Conservation (phyloP, 2,888 invertebrate species). For the Andrena praecox region DNA sequence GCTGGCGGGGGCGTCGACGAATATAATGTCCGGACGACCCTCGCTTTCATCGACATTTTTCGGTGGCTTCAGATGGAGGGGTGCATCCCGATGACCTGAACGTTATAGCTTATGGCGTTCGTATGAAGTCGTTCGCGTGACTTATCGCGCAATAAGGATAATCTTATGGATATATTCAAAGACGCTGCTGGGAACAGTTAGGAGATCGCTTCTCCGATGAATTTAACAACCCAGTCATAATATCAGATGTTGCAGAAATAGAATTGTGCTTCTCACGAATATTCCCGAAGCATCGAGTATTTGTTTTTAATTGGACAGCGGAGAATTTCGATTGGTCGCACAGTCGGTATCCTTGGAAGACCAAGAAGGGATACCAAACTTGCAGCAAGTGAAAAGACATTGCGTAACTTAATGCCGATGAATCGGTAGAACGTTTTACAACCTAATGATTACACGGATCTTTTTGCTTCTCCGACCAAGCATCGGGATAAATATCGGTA, state of each 20-base stretch:
- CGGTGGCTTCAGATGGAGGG: slow-evolving; percentile 1
- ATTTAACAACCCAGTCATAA: background rate
- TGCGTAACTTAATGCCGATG: background rate
- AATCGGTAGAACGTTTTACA: background rate
- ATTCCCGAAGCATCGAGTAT: too few relatives aligned
- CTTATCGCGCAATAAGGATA: slow-evolving; percentile 18
- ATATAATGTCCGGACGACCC: background rate
- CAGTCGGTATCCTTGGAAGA: background rate
- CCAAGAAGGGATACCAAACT: background rate
- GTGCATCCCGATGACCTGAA: background rate
- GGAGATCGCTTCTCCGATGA: background rate
- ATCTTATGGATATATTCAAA: background rate
- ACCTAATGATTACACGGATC: background rate
- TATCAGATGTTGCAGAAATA: too few relatives aligned
- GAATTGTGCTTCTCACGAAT: too few relatives aligned
- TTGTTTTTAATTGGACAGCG: background rate
- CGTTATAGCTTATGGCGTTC: slow-evolving; percentile 7
- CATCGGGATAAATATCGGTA: slow-evolving; percentile 5
- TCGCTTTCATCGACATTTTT: slow-evolving; percentile 16
- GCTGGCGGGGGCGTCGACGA: background rate
- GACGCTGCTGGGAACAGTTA: background rate
- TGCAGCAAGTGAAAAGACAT: background rate
- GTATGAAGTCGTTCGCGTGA: slow-evolving; percentile 12
- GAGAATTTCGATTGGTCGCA: background rate
- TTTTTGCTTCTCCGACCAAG: background rate